A percentile compares a stretch with the other conserved stretches of the same genome.
Conservation (phyloP, 2,797 vertebrate genomes). For the Rhinoraja longicauda region DNA sequence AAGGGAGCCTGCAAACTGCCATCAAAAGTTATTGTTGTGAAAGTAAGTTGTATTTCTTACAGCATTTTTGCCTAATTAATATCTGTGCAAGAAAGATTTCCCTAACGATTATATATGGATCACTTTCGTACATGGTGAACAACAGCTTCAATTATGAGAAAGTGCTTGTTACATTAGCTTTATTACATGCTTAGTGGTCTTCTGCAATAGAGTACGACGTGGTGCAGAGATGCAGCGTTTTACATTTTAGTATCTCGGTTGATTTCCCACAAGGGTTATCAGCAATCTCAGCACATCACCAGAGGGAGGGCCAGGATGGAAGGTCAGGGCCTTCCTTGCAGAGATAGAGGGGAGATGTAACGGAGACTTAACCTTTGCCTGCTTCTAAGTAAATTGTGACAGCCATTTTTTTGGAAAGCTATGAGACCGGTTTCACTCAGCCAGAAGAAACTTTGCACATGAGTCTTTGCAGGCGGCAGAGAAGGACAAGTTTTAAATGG, state of each 20-base stretch:
- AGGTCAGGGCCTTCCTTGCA: neutral
- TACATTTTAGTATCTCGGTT: neutral
- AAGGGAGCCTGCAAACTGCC: neutral
- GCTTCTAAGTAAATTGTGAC: neutral
- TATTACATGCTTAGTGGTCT: neutral
- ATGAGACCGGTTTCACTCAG: neutral
- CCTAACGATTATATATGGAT: neutral
- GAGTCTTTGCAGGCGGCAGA: neutral
- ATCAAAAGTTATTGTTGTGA: neutral
- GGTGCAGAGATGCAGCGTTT: neutral
- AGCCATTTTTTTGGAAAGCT: neutral
- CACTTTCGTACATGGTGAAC: neutral
- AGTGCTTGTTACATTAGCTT: neutral
- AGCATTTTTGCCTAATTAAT: neutral
- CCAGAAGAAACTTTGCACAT: neutral
- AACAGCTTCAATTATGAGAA: neutral
- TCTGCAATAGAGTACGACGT: neutral
- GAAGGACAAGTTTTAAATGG: neutral
- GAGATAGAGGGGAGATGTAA: neutral
- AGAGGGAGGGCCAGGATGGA: neutral
- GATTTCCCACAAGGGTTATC: neutral
- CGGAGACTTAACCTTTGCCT: neutral
- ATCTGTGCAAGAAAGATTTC: neutral
- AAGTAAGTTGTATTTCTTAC: neutral
- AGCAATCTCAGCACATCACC: neutral